A percentile compares a stretch with the other conserved stretches of the same genome.
Evolutionary conservation across 2,113 vertebrate genomes (phyloP).

Genomic region (Felis chaus): DNA sequence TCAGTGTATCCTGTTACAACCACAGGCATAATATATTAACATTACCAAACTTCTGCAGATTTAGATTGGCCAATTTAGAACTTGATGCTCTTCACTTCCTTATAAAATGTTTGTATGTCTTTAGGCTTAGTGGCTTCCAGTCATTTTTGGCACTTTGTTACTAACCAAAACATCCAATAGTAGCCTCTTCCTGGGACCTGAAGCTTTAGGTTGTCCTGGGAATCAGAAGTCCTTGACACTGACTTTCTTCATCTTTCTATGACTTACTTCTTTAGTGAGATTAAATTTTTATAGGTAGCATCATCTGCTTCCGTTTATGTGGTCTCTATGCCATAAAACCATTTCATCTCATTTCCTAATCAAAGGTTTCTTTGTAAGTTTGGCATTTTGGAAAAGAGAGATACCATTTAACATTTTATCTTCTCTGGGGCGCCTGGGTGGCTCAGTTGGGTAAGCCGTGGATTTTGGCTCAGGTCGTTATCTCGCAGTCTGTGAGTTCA

Average conservation of each 20-base stretch:
- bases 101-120: neutral
- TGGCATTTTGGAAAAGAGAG: neutral
- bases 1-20: neutral
- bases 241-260: neutral
- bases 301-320: neutral
- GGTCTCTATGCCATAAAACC: neutral
- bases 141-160: neutral
- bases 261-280: neutral
- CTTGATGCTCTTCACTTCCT: neutral
- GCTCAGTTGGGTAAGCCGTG: no score
- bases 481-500: no score
- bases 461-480: no score
- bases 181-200: neutral
- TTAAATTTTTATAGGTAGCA: neutral
- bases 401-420: neutral
- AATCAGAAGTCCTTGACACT: neutral
- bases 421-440: no score
- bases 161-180: neutral
- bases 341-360: neutral
- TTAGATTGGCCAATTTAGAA: neutral
- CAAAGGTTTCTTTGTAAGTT: neutral
- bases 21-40: neutral
- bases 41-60: neutral
- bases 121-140: neutral
- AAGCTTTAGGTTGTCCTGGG: neutral